Conservation (phyloP, 2,797 vertebrate species). For the Syngnathus rostellatus region DNA sequence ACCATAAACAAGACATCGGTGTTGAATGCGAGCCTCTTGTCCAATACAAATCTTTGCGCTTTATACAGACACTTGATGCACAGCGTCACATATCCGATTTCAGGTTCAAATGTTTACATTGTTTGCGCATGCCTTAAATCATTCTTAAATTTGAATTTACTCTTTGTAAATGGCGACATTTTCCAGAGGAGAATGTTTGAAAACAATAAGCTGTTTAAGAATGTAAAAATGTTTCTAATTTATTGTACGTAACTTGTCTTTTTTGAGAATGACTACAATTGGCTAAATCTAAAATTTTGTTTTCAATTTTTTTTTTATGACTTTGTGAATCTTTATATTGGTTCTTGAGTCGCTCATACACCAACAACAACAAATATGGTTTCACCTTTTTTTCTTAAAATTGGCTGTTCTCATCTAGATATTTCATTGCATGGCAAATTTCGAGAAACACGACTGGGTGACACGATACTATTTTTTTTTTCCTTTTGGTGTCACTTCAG, state of each 20-base stretch:
- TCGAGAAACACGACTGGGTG: too few relatives aligned
- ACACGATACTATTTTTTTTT: too few relatives aligned
- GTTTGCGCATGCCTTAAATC: conserved; percentile 58
- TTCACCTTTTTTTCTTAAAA: too few relatives aligned
- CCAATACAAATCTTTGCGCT: neutral
- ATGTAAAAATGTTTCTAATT: conserved; percentile 61
- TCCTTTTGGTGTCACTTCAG: too few relatives aligned
- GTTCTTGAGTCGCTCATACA: neutral
- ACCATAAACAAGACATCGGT: conserved; percentile 37
- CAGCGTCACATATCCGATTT: conserved; percentile 7
- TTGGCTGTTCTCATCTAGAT: too few relatives aligned
- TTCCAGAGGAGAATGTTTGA: conserved; percentile 34
- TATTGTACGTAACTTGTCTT: conserved; percentile 65
- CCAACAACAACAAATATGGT: too few relatives aligned
- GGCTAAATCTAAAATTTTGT: too few relatives aligned
- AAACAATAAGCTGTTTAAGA: conserved; percentile 39
- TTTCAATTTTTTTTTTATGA: neutral
- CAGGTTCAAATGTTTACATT: conserved; percentile 63
- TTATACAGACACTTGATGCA: neutral
- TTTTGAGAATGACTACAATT: conserved; percentile 25
- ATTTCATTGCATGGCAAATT: too few relatives aligned
- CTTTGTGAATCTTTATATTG: neutral
- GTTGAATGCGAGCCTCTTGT: neutral
- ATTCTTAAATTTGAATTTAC: neutral
- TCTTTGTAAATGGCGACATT: conserved; percentile 44